A percentile compares a stretch with the other conserved stretches of the same genome.
These are phyloP conservation scores for Hipposideros larvatus DNA, from an alignment of 2,797 vertebrate genomes.

Conservation along the genomic window DNA sequence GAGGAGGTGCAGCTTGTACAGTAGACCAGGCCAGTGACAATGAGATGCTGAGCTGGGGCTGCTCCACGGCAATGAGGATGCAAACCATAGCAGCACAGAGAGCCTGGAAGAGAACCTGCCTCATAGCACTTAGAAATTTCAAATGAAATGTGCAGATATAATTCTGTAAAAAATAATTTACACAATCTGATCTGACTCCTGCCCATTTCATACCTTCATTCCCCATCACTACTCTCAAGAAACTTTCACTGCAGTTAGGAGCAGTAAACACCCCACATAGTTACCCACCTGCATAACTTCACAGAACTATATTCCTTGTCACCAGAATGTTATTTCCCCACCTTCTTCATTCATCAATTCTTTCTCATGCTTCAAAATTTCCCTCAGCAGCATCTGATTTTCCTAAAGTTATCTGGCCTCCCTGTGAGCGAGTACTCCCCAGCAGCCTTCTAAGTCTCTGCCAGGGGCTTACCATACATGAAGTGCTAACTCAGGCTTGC, in stretches of 20 bases:
- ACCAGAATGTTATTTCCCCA: not conserved
- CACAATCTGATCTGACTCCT: not conserved
- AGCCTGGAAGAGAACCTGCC: not conserved
- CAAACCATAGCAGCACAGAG: not conserved
- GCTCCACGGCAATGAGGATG: not conserved
- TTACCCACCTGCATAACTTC: not conserved
- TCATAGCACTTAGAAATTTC: not conserved
- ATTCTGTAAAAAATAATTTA: not conserved
- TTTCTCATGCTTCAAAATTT: not conserved
- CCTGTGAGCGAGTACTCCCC: not conserved
- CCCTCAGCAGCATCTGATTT: not conserved
- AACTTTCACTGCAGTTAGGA: not conserved
- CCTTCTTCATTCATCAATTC: not conserved
- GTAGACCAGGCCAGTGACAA: not conserved
- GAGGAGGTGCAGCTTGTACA: not conserved
- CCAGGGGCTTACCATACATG: not conserved
- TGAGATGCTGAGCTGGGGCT: not conserved
- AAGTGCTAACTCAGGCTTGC: not conserved
- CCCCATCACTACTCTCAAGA: not conserved
- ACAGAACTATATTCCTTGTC: not conserved
- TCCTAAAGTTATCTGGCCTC: not conserved
- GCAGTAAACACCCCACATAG: not conserved
- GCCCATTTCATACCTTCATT: not conserved
- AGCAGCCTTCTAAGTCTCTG: not conserved
- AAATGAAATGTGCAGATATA: not conserved